Percentiles rank a stretch among this genome's conserved stretches.
Conservation (phyloP, 2,113 vertebrate genomes). For the Formicarius rufipectus region DNA sequence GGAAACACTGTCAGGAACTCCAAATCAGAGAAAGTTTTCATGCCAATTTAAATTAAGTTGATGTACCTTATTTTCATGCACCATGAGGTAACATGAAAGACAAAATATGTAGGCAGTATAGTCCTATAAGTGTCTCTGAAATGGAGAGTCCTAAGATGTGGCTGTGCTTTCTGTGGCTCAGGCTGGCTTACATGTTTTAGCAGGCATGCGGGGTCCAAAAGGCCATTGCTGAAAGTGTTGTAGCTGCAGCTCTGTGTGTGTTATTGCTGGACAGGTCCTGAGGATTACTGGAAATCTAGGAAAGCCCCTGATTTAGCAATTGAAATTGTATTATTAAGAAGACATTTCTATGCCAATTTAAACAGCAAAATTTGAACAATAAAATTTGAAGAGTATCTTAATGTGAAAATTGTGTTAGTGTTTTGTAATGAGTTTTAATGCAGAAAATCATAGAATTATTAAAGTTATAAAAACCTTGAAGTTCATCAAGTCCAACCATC, state of each 20-base stretch:
- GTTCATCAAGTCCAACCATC: background rate
- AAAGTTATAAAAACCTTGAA: background rate
- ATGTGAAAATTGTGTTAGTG: background rate
- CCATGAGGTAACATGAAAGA: background rate
- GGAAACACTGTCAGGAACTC: background rate
- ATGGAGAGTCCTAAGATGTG: fast-evolving
- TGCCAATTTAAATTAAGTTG: background rate
- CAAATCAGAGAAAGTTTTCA: background rate
- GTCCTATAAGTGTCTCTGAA: background rate
- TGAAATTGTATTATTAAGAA: background rate
- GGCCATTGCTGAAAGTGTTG: background rate
- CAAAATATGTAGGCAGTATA: background rate
- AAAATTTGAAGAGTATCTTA: background rate
- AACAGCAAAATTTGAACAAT: background rate
- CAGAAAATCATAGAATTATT: background rate
- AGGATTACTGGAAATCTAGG: background rate
- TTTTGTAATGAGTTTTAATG: background rate
- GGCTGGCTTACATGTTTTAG: background rate
- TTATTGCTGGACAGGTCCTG: background rate
- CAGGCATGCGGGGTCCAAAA: background rate
- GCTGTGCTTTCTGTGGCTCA: background rate
- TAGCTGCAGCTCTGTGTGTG: background rate
- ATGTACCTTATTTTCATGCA: background rate
- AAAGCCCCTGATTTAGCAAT: background rate
- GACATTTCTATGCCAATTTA: background rate